These are phyloP conservation scores for Acipenser ruthenus DNA, from an alignment of 2,797 vertebrate genomes.

Conservation along the genomic window DNA sequence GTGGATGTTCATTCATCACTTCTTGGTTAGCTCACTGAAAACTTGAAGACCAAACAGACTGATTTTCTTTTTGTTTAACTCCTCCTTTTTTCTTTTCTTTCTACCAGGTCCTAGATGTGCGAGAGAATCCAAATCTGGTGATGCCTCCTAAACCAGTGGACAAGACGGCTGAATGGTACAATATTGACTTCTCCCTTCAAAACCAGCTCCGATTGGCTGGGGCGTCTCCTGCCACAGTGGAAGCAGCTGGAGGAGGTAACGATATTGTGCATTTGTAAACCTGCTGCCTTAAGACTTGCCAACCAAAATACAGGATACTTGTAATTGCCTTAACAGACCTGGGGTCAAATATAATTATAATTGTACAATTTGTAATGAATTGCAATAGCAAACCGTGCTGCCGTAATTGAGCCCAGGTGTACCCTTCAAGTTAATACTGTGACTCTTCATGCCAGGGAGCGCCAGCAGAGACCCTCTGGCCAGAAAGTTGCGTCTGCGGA, in stretches of 20 bases:
- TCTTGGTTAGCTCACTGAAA: too few relatives aligned
- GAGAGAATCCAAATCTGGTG: slow-evolving; percentile 91
- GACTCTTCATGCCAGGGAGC: too few relatives aligned
- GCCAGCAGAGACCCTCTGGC: slow-evolving; percentile 72
- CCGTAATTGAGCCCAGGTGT: too few relatives aligned
- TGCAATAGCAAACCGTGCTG: slow-evolving; percentile 61
- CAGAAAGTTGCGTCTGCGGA: slow-evolving; percentile 86
- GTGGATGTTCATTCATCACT: too few relatives aligned
- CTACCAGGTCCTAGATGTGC: slow-evolving; percentile 80
- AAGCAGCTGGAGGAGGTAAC: slow-evolving; percentile 74
- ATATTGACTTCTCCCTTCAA: slow-evolving; percentile 96
- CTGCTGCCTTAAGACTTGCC: too few relatives aligned
- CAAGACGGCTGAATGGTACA: slow-evolving; percentile 82
- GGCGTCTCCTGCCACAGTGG: slow-evolving; percentile 84
- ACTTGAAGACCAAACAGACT: too few relatives aligned
- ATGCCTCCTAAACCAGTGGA: slow-evolving; percentile 93
- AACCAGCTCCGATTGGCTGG: slow-evolving; percentile 92
- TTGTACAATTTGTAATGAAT: too few relatives aligned
- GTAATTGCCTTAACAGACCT: too few relatives aligned
- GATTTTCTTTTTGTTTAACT: too few relatives aligned
- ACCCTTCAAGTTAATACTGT: too few relatives aligned
- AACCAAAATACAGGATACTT: too few relatives aligned
- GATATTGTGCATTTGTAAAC: not conserved
- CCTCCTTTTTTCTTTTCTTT: not conserved
- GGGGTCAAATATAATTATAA: too few relatives aligned